phyloP scores from a whole-genome alignment of 2,113 vertebrate species.

The Anoplopoma fimbria region DNA sequence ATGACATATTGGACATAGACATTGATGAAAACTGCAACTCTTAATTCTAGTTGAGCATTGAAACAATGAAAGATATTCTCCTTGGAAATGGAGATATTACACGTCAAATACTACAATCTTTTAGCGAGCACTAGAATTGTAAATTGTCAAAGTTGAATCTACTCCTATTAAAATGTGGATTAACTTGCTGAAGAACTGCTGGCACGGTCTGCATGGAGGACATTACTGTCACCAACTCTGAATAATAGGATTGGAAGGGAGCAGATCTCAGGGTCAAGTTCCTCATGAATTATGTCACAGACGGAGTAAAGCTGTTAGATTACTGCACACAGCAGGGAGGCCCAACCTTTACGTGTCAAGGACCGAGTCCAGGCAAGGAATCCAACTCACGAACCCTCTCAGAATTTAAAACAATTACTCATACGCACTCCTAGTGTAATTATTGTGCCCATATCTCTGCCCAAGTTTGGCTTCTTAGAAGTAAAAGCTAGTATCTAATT shows the following conservation, averaged over 20 bases:
- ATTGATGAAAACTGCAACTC: background rate
- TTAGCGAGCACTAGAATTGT: background rate
- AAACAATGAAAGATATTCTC: background rate
- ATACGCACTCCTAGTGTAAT: no score
- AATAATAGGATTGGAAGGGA: constrained; percentile 61
- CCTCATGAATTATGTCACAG: constrained; percentile 48
- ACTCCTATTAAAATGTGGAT: background rate
- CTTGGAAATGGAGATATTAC: background rate
- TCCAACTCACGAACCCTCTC: background rate
- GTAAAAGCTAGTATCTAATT: background rate
- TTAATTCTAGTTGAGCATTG: background rate
- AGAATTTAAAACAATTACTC: background rate
- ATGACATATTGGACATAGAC: background rate
- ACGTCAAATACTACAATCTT: background rate
- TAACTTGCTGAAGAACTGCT: background rate
- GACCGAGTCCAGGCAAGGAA: background rate
- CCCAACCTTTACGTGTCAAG: background rate
- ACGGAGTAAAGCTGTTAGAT: constrained; percentile 34
- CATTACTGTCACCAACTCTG: constrained; percentile 21
- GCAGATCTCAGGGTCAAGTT: constrained; percentile 27
- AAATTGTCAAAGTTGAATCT: background rate
- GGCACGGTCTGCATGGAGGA: background rate
- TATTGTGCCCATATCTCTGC: background rate
- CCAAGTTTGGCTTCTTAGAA: background rate
- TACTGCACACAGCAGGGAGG: background rate